Percentiles rank a stretch among this genome's conserved stretches.
These are phyloP conservation scores for Lagopus leucura DNA, from an alignment of 2,113 vertebrate species.

Conservation along the genomic window DNA sequence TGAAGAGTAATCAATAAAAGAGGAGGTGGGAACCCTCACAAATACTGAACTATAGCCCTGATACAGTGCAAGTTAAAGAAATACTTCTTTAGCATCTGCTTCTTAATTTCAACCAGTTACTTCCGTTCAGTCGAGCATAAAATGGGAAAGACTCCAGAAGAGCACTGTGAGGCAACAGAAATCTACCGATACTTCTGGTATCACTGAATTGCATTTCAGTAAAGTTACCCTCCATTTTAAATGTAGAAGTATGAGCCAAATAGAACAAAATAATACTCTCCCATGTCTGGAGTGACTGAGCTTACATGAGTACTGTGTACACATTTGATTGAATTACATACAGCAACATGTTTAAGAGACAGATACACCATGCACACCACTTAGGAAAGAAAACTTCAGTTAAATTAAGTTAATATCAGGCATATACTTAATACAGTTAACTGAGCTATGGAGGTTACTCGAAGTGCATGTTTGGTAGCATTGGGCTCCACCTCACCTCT, in stretches of 20 bases:
- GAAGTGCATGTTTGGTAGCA: neutral
- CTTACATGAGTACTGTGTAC: neutral
- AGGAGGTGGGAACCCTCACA: neutral
- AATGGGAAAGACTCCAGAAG: neutral
- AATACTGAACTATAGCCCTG: neutral
- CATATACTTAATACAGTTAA: neutral
- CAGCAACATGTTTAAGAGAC: neutral
- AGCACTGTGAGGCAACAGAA: neutral
- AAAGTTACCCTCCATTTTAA: neutral
- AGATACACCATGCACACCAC: neutral
- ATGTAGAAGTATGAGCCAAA: neutral
- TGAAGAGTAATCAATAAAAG: neutral
- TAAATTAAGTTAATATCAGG: conserved; percentile 30
- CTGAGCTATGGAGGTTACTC: neutral
- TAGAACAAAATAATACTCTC: neutral
- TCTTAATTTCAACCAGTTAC: neutral
- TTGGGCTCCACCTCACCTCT: neutral
- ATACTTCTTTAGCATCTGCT: neutral
- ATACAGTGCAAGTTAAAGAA: neutral
- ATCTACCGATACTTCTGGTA: neutral
- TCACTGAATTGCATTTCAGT: neutral
- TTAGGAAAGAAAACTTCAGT: neutral
- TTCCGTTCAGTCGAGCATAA: neutral
- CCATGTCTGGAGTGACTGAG: conserved; percentile 17
- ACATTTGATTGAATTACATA: neutral